Percentiles rank a stretch among this genome's conserved stretches.
Evolutionary conservation across 2,888 invertebrate genomes (phyloP).

Genomic region (Synergus umbraculus): DNA sequence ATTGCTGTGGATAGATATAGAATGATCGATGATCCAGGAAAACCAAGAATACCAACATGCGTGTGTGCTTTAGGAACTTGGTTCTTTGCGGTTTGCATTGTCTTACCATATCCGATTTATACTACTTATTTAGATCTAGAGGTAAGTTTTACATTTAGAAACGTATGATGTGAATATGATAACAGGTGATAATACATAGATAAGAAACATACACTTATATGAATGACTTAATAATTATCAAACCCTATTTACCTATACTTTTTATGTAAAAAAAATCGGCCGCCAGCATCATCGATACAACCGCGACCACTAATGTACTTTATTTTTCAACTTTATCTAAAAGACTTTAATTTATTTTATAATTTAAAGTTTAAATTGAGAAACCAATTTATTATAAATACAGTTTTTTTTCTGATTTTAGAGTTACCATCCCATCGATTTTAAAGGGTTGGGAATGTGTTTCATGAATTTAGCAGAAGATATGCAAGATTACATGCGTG

Average conservation of each 20-base stretch:
- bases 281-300: no score
- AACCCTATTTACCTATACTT: no score
- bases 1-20: constrained; percentile 85
- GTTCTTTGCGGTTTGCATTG: constrained; percentile 85
- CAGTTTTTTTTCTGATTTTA: background rate
- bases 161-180: no score
- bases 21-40: constrained; percentile 82
- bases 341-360: no score
- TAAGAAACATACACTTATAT: no score
- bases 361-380: no score
- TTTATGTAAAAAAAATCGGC: no score
- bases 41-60: constrained; percentile 83
- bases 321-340: no score
- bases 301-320: no score
- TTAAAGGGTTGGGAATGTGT: constrained; percentile 81
- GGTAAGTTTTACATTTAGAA: constrained; percentile 73
- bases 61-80: constrained; percentile 85
- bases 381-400: background rate
- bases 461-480: constrained; percentile 83
- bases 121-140: constrained; percentile 85
- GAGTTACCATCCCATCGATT: background rate
- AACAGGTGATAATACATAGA: no score
- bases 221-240: no score
- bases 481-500: constrained; percentile 83
- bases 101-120: constrained; percentile 86